Evolutionary conservation across 2,888 invertebrate species (phyloP).

Genomic region (Patella pellucida): DNA sequence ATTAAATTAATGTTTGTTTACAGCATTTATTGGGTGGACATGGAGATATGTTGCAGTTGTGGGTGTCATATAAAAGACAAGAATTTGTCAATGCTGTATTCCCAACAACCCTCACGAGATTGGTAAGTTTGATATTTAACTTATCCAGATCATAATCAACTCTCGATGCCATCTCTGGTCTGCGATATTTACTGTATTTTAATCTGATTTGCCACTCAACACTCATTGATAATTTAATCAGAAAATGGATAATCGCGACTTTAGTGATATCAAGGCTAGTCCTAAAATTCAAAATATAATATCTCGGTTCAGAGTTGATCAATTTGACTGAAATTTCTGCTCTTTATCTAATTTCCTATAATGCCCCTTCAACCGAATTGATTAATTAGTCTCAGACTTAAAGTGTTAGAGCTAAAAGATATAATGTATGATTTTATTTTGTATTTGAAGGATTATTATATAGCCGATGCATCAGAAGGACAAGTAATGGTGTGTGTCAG

Average conservation of each 20-base stretch:
- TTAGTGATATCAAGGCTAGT: no score
- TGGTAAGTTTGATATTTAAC: conserved; percentile 39
- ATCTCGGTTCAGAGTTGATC: no score
- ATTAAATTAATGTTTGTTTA: conserved; percentile 23
- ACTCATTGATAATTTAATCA: no score
- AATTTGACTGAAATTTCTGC: no score
- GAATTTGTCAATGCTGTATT: conserved; percentile 83
- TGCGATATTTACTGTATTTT: no score
- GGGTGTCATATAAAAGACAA: conserved; percentile 83
- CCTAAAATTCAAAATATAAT: no score
- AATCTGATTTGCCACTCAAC: no score
- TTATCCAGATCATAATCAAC: no score
- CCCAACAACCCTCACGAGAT: conserved; percentile 73
- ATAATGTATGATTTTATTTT: not conserved
- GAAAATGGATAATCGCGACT: no score
- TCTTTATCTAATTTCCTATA: not conserved
- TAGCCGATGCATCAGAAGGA: conserved; percentile 86
- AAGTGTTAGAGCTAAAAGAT: not conserved
- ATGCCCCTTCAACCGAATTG: not conserved
- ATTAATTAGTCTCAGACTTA: no score
- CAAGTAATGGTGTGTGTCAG: conserved; percentile 83
- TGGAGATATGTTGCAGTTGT: conserved; percentile 72
- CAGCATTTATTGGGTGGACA: conserved; percentile 44
- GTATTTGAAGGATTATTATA: conserved; percentile 78
- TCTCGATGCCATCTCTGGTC: no score